Evolutionary conservation across 30 jellyfish, hydroid and myxozoan genomes (phyloP).

Genomic region (Hydra vulgaris): DNA sequence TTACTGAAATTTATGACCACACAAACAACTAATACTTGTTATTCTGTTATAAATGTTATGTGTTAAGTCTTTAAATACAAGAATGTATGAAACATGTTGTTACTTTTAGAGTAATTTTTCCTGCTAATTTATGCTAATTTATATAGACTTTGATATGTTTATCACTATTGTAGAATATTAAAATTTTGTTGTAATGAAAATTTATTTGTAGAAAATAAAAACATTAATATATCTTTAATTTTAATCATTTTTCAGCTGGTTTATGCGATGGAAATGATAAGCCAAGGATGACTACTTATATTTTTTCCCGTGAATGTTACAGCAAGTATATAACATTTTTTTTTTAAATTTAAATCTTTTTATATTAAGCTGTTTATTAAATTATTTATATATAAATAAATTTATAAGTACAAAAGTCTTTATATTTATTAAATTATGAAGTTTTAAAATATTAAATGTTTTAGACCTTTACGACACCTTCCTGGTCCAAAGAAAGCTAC

Average conservation of each 20-base stretch:
- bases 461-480: slow-evolving; percentile 75
- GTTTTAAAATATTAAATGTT: no score
- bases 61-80: no score
- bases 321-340: slow-evolving; percentile 26
- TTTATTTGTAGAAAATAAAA: not conserved
- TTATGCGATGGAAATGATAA: slow-evolving; percentile 55
- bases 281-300: slow-evolving; percentile 68
- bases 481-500: slow-evolving; percentile 80
- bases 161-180: no score
- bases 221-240: not conserved
- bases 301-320: slow-evolving; percentile 68
- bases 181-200: not conserved
- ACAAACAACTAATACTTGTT: no score
- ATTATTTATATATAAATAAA: not conserved
- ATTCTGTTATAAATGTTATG: no score
- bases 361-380: not conserved
- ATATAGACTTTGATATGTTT: no score
- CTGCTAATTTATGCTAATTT: no score
- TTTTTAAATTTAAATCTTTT: not conserved
- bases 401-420: no score
- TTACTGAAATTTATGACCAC: no score
- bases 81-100: no score
- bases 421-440: no score
- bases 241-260: slow-evolving; percentile 49
- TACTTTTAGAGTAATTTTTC: no score